Percentiles rank a stretch among this genome's conserved stretches.
Evolutionary conservation across 2,888 invertebrate genomes (phyloP).

Genomic region (Scaptomyza parva): DNA sequence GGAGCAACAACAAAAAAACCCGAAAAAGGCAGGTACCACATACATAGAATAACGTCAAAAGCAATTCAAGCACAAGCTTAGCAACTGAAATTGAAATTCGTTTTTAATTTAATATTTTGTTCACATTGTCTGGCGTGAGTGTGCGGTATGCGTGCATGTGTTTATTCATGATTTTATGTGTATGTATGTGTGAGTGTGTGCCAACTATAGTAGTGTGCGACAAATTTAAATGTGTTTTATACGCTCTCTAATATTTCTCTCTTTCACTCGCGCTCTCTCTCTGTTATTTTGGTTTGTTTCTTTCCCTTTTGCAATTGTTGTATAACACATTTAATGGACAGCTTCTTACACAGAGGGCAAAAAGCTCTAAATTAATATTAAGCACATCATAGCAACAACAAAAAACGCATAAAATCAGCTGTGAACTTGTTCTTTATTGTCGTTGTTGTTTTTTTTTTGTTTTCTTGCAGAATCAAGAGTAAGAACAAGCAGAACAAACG

Average conservation of each 20-base stretch:
- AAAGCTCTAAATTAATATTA: constrained; percentile 47
- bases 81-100: constrained; percentile 59
- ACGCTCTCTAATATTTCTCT: constrained; percentile 31
- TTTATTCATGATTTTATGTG: constrained; percentile 6
- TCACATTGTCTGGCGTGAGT: constrained; percentile 29
- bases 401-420: constrained; percentile 42
- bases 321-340: constrained; percentile 60
- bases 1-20: constrained; percentile 29
- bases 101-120: constrained; percentile 66
- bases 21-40: constrained; percentile 45
- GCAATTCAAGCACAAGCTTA: constrained; percentile 42
- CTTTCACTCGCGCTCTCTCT: constrained; percentile 18
- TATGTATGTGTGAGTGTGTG: constrained; percentile 20
- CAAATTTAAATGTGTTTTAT: constrained; percentile 27
- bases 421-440: constrained; percentile 14
- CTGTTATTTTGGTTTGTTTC: constrained; percentile 16
- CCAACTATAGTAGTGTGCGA: constrained; percentile 25
- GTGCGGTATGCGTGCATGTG: constrained; percentile 28
- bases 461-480: not conserved
- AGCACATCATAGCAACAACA: constrained; percentile 19
- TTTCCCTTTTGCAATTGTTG: constrained; percentile 57
- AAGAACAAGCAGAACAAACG: constrained; percentile 16
- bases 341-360: constrained; percentile 50
- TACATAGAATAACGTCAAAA: constrained; percentile 23
- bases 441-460: not conserved